Percentiles rank a stretch among this genome's conserved stretches.
Conservation (phyloP, 2,113 vertebrate species). For the Pelecanus crispus region DNA sequence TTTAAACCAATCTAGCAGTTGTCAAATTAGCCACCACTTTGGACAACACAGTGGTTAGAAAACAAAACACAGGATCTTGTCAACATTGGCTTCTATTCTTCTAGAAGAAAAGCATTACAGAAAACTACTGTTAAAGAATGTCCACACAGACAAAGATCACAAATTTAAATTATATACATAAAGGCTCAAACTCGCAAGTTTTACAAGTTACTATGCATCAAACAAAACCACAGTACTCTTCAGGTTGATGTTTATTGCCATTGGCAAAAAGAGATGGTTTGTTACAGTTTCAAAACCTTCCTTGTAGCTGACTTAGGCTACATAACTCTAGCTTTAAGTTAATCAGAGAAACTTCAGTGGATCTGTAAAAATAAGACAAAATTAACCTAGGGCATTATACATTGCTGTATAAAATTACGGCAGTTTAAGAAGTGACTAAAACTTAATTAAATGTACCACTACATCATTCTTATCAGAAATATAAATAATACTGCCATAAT, state of each 20-base stretch:
- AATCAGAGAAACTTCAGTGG: neutral
- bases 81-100: neutral
- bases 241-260: neutral
- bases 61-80: neutral
- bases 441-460: neutral
- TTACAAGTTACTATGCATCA: neutral
- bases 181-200: neutral
- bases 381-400: neutral
- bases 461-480: neutral
- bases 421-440: neutral
- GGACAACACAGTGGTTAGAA: neutral
- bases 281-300: neutral
- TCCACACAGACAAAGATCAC: neutral
- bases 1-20: neutral
- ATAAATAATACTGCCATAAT: neutral
- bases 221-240: neutral
- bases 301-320: neutral
- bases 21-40: neutral
- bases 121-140: neutral
- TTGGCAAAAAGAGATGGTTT: neutral
- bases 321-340: neutral
- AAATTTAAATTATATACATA: neutral
- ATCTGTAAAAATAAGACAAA: neutral
- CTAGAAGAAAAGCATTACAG: neutral
- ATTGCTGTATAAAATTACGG: neutral